These are phyloP conservation scores for Beroe ovata DNA, from an alignment of 37 sponge, comb jelly and placozoan species.

Conservation along the genomic window DNA sequence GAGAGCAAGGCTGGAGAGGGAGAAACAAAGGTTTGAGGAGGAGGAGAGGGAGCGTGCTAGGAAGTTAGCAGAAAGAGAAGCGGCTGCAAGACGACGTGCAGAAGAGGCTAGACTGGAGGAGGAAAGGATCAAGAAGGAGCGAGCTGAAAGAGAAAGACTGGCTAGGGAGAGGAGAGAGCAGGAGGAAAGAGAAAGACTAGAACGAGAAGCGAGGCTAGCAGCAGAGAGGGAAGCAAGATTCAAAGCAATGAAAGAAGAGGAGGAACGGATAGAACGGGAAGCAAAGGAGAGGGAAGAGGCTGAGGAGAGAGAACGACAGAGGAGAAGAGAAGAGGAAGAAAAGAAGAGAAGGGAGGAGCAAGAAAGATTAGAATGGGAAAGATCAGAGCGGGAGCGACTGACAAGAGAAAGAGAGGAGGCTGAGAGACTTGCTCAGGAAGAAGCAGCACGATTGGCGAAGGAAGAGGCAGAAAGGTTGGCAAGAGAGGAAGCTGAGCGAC, in stretches of 20 bases:
- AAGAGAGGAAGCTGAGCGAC: slow-evolving; percentile 27
- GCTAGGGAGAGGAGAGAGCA: background rate
- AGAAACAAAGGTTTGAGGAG: background rate
- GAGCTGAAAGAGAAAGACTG: slow-evolving; percentile 19
- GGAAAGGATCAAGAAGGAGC: slow-evolving; percentile 4
- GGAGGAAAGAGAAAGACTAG: background rate
- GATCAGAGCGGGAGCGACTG: background rate
- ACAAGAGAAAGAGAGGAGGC: slow-evolving; percentile 43
- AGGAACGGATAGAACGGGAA: slow-evolving; percentile 18
- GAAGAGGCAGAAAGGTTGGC: slow-evolving; percentile 46
- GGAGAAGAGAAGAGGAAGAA: background rate
- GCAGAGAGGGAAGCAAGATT: slow-evolving; percentile 32
- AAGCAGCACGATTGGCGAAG: background rate
- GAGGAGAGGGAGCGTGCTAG: background rate
- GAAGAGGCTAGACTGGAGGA: slow-evolving; percentile 18
- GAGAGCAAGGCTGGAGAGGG: background rate
- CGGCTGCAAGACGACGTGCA: background rate
- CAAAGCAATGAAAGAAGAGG: background rate
- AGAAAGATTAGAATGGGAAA: background rate
- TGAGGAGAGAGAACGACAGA: background rate
- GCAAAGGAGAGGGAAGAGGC: background rate
- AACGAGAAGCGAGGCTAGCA: background rate
- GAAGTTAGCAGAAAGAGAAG: slow-evolving; percentile 10
- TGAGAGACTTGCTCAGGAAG: slow-evolving; percentile 14
- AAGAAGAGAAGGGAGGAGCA: background rate